These are phyloP conservation scores for Xylota sylvarum DNA, from an alignment of 2,888 invertebrate genomes.

Conservation along the genomic window DNA sequence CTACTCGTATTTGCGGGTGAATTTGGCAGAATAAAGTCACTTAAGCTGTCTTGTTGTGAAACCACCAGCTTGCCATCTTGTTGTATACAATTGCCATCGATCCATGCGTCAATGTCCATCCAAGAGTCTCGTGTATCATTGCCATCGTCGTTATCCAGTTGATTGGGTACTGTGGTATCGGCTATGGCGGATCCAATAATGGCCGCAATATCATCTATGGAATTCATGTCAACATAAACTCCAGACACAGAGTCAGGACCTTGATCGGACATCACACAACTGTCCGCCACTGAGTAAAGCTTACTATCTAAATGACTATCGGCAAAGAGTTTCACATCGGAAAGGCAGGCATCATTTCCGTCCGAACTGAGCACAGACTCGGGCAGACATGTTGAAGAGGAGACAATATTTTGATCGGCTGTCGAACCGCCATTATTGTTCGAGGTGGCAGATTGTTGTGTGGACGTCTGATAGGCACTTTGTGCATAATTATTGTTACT, in stretches of 20 bases:
- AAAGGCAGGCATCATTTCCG: constrained; percentile 85
- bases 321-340: constrained; percentile 87
- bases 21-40: constrained; percentile 89
- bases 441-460: constrained; percentile 76
- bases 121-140: constrained; percentile 92
- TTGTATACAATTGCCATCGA: constrained; percentile 91
- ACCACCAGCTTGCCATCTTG: constrained; percentile 89
- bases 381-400: constrained; percentile 89
- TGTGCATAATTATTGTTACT: constrained; percentile 90
- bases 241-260: constrained; percentile 87
- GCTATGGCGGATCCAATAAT: constrained; percentile 95
- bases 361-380: constrained; percentile 87
- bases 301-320: constrained; percentile 86
- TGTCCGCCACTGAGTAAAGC: constrained; percentile 86
- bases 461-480: constrained; percentile 85
- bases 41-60: constrained; percentile 88
- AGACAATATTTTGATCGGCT: constrained; percentile 90
- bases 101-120: constrained; percentile 96
- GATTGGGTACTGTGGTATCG: constrained; percentile 93
- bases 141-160: constrained; percentile 89
- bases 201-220: constrained; percentile 93
- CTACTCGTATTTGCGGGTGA: constrained; percentile 88
- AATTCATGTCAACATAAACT: constrained; percentile 88
- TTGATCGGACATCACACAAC: constrained; percentile 85
- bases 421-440: constrained; percentile 82